A percentile compares a stretch with the other conserved stretches of the same genome.
phyloP scores from a whole-genome alignment of 2,797 vertebrate genomes.

The Falco novaeseelandiae region DNA sequence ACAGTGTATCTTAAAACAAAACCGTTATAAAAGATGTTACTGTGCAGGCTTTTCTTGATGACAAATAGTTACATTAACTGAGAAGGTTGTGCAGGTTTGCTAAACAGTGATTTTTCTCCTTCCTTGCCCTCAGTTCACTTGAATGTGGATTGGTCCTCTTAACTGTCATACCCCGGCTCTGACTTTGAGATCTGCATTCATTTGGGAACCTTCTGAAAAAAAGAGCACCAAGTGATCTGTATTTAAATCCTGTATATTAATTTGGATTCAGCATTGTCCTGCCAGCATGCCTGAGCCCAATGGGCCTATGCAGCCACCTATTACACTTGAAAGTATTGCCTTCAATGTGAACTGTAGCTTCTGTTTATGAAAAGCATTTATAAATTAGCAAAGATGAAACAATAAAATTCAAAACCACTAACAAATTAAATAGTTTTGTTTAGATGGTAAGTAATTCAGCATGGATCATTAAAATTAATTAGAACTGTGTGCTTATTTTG shows the following conservation, averaged over 20 bases:
- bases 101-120: background rate
- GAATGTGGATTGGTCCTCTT: background rate
- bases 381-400: conserved; percentile 29
- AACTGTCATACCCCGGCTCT: background rate
- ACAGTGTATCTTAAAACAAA: background rate
- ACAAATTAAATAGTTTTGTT: conserved; percentile 23
- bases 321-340: background rate
- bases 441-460: conserved; percentile 20
- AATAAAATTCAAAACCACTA: background rate
- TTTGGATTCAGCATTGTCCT: background rate
- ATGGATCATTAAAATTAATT: conserved; percentile 63
- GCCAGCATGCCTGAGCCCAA: background rate
- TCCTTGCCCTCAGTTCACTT: background rate
- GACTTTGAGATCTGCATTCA: background rate
- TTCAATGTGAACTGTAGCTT: conserved; percentile 33
- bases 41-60: background rate
- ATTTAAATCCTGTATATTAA: background rate
- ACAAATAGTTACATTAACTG: background rate
- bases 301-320: background rate
- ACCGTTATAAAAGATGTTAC: background rate
- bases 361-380: background rate
- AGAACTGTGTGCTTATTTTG: conserved; percentile 32
- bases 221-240: background rate
- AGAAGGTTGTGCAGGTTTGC: background rate
- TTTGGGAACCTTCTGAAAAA: background rate